These are phyloP conservation scores for Heliopora coerulea DNA, from an alignment of 92 coral and sea anemone species.

Conservation along the genomic window DNA sequence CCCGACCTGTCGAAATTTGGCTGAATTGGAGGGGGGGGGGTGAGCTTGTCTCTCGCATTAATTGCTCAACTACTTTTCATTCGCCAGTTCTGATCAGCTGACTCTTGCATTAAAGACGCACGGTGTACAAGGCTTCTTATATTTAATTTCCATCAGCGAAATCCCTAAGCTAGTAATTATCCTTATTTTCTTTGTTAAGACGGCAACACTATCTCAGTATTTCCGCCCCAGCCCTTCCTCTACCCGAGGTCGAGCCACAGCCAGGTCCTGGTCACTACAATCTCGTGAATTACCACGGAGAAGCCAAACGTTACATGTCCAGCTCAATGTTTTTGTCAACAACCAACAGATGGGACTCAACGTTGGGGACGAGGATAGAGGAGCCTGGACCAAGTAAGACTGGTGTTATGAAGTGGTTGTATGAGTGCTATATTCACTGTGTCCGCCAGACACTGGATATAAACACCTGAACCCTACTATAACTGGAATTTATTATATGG, in stretches of 20 bases:
- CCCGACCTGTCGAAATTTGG: too few relatives aligned
- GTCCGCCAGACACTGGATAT: too few relatives aligned
- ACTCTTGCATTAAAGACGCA: too few relatives aligned
- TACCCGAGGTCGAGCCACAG: slow-evolving; percentile 79
- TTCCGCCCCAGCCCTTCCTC: slow-evolving; percentile 95
- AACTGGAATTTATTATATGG: too few relatives aligned
- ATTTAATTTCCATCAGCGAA: too few relatives aligned
- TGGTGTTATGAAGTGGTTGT: background rate
- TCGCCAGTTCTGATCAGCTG: too few relatives aligned
- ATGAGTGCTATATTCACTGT: too few relatives aligned
- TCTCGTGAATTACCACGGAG: slow-evolving; percentile 88
- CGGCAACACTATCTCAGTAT: slow-evolving; percentile 93
- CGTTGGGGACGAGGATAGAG: slow-evolving; percentile 57
- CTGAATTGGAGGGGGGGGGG: too few relatives aligned
- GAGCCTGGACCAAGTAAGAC: slow-evolving; percentile 89
- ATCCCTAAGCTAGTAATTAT: background rate
- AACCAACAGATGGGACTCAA: slow-evolving; percentile 81
- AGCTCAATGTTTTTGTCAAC: slow-evolving; percentile 91
- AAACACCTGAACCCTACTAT: too few relatives aligned
- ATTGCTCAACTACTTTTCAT: too few relatives aligned
- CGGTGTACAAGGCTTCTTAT: too few relatives aligned
- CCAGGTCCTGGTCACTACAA: slow-evolving; percentile 99
- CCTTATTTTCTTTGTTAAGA: slow-evolving; percentile 50
- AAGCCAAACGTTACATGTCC: slow-evolving; percentile 89
- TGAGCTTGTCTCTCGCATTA: too few relatives aligned